Base-by-base conservation (phyloP, 2,797 vertebrate genomes). In the Xenentodon cancila region DNA sequence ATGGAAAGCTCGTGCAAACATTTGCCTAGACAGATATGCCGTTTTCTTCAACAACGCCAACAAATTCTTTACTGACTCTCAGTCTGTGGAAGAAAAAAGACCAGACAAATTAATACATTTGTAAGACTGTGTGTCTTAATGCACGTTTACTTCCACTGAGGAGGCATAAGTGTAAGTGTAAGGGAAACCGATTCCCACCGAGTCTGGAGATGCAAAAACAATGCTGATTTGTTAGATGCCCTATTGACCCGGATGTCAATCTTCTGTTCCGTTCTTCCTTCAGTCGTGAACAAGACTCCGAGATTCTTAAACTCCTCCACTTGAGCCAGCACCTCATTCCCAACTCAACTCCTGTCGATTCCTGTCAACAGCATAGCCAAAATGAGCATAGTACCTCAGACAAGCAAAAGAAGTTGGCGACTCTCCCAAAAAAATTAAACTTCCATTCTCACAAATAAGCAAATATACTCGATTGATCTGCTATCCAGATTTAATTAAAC, bases 1-100 rank as follows among this genome's bases (percentile, higher is more conserved):
- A 91, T 79, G 78, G 62, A 57, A 56, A 79, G 73, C 47, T 59
- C 27, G 47, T 52, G 59, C 74, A 80, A 58, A 81, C 58, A 51
- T 60, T 13, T 40, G 13, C 37, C 12, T 13, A 40, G 37, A 40
- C 37, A 40, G 37, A 40, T 13, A 40, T 16, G 37, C 12, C 12
- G 11, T 15, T 40, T 13, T 15, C 37, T 40, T 15, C 9, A 40
- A 40, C 13, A 15, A 40, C 15, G 13, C 12, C 34, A 37, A 59
- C n/a, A 76, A 64, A 50, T 32, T 22, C 37, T 63, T 45, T 34
- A 19, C 6, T 15, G 11, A 47, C 17, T 75, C 40, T 62, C 37
- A 47, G 19, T 19, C 7, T 21, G 52, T 9, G 4, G 40, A 17
- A 44, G n/a, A 56, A 3, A 52, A 52, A 12, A 25, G 2, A 7